Percentiles rank a stretch among this genome's conserved stretches.
These are phyloP conservation scores for Orientallactaga bullata DNA, from an alignment of 2,113 vertebrate genomes.

Conservation along the genomic window DNA sequence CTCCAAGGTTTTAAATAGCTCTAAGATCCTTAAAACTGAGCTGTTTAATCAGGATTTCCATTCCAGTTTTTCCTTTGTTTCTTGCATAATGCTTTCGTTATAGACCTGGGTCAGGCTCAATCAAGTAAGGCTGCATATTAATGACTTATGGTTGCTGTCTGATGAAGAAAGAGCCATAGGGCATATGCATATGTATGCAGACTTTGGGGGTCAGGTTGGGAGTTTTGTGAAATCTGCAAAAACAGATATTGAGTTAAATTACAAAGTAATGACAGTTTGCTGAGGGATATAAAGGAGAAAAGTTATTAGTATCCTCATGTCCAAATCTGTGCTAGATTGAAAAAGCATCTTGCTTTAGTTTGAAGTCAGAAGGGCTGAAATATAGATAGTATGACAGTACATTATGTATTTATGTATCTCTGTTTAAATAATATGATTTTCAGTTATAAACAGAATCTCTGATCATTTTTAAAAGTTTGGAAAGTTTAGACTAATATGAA, in stretches of 20 bases:
- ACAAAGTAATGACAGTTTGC: constrained; percentile 56
- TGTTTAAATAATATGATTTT: constrained; percentile 29
- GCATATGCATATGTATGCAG: constrained; percentile 34
- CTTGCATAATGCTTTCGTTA: not conserved
- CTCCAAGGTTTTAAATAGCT: constrained; percentile 1
- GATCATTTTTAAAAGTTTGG: not conserved
- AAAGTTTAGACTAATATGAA: not conserved
- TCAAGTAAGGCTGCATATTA: constrained; percentile 52
- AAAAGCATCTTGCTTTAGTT: not conserved
- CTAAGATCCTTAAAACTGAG: constrained; percentile 9
- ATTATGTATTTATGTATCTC: too few relatives aligned
- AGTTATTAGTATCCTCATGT: not conserved
- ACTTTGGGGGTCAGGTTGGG: constrained; percentile 27
- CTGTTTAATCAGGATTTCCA: constrained; percentile 39
- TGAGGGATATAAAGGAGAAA: not conserved
- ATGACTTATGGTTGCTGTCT: not conserved
- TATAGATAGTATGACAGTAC: too few relatives aligned
- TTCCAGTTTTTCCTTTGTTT: constrained; percentile 12
- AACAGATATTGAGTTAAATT: constrained; percentile 58
- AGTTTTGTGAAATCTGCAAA: constrained; percentile 64
- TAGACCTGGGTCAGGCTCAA: constrained; percentile 8
- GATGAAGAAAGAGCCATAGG: constrained; percentile 3
- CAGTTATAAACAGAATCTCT: constrained; percentile 5
- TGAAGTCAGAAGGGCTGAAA: too few relatives aligned
- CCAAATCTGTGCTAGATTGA: not conserved